phyloP scores from a whole-genome alignment of 2,113 vertebrate species.

The Hipposideros armiger region DNA sequence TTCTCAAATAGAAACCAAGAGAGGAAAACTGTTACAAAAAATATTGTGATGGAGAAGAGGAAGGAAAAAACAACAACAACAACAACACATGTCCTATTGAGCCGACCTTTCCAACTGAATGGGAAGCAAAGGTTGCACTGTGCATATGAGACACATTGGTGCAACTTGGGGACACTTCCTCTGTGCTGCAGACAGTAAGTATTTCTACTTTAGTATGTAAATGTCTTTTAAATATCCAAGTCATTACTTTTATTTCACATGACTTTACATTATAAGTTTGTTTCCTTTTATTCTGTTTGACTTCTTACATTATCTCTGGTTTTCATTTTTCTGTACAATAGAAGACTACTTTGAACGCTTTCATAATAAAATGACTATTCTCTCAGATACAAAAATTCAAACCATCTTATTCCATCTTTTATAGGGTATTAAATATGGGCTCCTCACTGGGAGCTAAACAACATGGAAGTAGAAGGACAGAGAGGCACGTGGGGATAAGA shows the following conservation, averaged over 20 bases:
- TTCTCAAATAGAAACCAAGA: neutral
- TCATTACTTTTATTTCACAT: neutral
- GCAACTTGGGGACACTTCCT: accelerated
- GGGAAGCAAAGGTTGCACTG: accelerated
- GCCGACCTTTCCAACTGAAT: neutral
- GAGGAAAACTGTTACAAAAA: neutral
- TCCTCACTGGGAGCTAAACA: neutral
- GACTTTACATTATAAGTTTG: neutral
- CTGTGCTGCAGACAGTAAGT: no score
- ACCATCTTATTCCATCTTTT: neutral
- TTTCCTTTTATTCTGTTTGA: neutral
- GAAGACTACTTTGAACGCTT: neutral
- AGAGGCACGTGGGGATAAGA: neutral
- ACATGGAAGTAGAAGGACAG: neutral
- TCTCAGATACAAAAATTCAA: neutral
- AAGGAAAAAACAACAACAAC: neutral
- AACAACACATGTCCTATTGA: accelerated
- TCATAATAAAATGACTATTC: neutral
- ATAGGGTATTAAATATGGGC: neutral
- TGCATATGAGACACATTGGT: accelerated
- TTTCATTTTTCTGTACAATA: neutral
- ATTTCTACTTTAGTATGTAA: neutral
- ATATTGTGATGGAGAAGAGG: neutral
- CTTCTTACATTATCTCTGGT: neutral
- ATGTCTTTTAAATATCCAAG: neutral